A percentile compares a stretch with the other conserved stretches of the same genome.
phyloP scores from a whole-genome alignment of 2,888 invertebrate species.

The Vanessa cardui region DNA sequence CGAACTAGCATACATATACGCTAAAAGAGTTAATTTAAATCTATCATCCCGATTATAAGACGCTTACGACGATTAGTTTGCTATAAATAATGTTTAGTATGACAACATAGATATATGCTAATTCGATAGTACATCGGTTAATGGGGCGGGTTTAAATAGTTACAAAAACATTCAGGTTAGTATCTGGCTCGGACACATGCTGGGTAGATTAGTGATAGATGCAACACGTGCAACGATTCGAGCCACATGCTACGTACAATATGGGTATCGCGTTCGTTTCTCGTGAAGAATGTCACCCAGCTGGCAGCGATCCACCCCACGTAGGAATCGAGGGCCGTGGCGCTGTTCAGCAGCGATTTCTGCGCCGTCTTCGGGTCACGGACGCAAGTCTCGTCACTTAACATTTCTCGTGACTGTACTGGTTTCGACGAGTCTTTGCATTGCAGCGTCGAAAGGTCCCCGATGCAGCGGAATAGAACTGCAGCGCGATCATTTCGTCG shows the following conservation, averaged over 20 bases:
- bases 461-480: constrained; percentile 80
- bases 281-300: constrained; percentile 73
- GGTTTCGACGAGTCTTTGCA: constrained; percentile 64
- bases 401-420: constrained; percentile 32
- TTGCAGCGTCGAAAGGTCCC: constrained; percentile 71
- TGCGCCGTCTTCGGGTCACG: constrained; percentile 63
- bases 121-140: constrained; percentile 5
- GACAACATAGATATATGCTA: not conserved
- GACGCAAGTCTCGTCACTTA: constrained; percentile 59
- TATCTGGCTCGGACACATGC: constrained; percentile 31
- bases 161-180: constrained; percentile 10
- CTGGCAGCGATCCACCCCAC: constrained; percentile 75
- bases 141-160: not conserved
- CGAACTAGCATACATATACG: constrained; percentile 16
- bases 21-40: not conserved
- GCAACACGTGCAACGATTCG: constrained; percentile 2
- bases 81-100: not conserved
- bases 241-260: constrained; percentile 65
- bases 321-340: constrained; percentile 74
- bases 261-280: constrained; percentile 65
- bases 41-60: not conserved
- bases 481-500: constrained; percentile 56
- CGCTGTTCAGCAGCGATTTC: constrained; percentile 63
- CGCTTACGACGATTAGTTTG: too few species aligned
- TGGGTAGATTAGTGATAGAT: constrained; percentile 8